Evolutionary conservation across 2,888 invertebrate genomes (phyloP).

Genomic region (Lochmaea capreae): DNA sequence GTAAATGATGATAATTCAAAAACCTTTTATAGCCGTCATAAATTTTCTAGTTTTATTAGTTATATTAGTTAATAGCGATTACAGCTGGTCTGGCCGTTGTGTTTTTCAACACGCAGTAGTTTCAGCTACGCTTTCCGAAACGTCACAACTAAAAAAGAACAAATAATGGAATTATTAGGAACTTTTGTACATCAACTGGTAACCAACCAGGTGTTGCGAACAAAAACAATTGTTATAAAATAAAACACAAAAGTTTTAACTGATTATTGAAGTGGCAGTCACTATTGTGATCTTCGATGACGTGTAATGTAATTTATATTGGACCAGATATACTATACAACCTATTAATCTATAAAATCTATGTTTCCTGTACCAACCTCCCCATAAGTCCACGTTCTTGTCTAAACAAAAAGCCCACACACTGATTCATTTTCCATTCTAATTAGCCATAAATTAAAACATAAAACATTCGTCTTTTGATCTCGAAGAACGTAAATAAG

Average conservation of each 20-base stretch:
- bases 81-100: slow-evolving; percentile 21
- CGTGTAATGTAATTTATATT: no score
- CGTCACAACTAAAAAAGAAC: not conserved
- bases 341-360: no score
- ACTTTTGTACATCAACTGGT: no score
- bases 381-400: not conserved
- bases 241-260: no score
- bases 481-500: slow-evolving; percentile 62
- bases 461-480: slow-evolving; percentile 63
- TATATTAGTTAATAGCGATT: slow-evolving; percentile 17
- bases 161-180: not conserved
- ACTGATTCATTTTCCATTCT: slow-evolving; percentile 56
- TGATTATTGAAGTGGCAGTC: no score
- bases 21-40: slow-evolving; percentile 43
- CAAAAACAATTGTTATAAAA: no score
- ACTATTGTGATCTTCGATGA: no score
- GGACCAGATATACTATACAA: no score
- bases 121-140: slow-evolving; percentile 23
- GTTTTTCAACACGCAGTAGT: slow-evolving; percentile 27
- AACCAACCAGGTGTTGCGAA: no score
- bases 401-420: slow-evolving; percentile 57
- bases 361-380: no score
- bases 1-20: slow-evolving; percentile 48
- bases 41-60: slow-evolving; percentile 46
- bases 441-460: slow-evolving; percentile 64